Evolutionary conservation across 2,888 invertebrate genomes (phyloP).

Genomic region (Eupithecia subumbrata): DNA sequence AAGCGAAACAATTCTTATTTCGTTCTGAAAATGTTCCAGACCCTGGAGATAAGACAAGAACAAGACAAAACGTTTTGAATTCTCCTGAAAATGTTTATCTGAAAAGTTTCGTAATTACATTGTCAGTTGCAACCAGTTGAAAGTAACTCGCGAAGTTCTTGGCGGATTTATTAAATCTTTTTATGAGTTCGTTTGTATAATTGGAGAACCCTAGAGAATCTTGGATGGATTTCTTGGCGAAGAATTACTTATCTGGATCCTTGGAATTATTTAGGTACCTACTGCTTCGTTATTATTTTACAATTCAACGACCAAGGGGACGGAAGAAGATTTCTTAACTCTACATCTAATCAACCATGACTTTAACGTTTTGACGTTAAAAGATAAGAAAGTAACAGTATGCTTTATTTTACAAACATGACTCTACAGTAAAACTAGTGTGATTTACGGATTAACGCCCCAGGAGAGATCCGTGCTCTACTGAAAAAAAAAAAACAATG

Average conservation of each 20-base stretch:
- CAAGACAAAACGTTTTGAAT: slow-evolving; percentile 4
- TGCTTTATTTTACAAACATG: neutral
- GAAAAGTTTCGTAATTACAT: slow-evolving; percentile 20
- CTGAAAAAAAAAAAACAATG: too few species aligned
- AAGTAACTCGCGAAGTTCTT: slow-evolving; percentile 34
- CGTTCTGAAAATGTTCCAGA: neutral
- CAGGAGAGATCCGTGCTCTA: neutral
- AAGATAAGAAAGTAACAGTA: neutral
- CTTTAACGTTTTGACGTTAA: too few species aligned
- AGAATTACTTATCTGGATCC: slow-evolving; percentile 9
- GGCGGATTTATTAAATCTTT: slow-evolving; percentile 48
- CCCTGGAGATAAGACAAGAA: slow-evolving; percentile 6
- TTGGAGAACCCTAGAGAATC: slow-evolving; percentile 51
- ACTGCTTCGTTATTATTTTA: neutral
- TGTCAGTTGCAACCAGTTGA: slow-evolving; percentile 14
- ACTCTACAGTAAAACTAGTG: neutral
- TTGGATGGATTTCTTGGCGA: slow-evolving; percentile 42
- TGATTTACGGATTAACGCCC: too few species aligned
- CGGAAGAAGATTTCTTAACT: neutral
- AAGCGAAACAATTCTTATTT: slow-evolving; percentile 2
- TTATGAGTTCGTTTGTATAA: slow-evolving; percentile 50
- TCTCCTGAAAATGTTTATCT: slow-evolving; percentile 8
- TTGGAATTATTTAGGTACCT: neutral
- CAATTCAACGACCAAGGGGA: neutral
- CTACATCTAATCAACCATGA: neutral